Evolutionary conservation across 2,888 invertebrate genomes (phyloP).

Genomic region (Drosophila atroscutellata): DNA sequence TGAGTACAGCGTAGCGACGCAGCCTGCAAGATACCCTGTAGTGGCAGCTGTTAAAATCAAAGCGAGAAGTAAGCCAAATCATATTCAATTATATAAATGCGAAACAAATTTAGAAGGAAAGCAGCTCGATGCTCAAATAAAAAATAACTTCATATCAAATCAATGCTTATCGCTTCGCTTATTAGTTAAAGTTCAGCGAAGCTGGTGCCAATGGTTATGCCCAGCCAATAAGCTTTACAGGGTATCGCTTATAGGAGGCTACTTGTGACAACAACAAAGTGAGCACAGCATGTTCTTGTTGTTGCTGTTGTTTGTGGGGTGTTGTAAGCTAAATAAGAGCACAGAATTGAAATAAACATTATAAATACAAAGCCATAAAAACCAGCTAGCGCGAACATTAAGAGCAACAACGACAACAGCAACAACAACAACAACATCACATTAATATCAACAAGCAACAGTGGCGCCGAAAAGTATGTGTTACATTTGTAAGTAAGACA

Average conservation of each 20-base stretch:
- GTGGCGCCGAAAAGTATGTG: slow-evolving; percentile 46
- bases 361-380: slow-evolving; percentile 78
- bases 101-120: background rate
- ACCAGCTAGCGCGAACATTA: slow-evolving; percentile 54
- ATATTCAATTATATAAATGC: background rate
- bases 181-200: background rate
- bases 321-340: slow-evolving; percentile 69
- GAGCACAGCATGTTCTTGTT: slow-evolving; percentile 29
- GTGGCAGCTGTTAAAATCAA: background rate
- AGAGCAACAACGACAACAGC: slow-evolving; percentile 37
- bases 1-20: background rate
- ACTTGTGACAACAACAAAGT: slow-evolving; percentile 5
- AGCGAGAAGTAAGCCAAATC: background rate
- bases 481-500: slow-evolving; percentile 26
- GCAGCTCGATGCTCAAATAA: background rate
- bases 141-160: background rate
- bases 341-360: slow-evolving; percentile 77
- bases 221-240: background rate
- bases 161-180: background rate
- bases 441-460: slow-evolving; percentile 37
- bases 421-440: background rate
- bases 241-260: slow-evolving; percentile 17
- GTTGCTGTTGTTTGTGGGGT: slow-evolving; percentile 28
- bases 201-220: background rate
- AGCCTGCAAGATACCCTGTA: slow-evolving; percentile 16